Conservation (phyloP, 2,797 vertebrate species). For the Mormyrops attenuatus region DNA sequence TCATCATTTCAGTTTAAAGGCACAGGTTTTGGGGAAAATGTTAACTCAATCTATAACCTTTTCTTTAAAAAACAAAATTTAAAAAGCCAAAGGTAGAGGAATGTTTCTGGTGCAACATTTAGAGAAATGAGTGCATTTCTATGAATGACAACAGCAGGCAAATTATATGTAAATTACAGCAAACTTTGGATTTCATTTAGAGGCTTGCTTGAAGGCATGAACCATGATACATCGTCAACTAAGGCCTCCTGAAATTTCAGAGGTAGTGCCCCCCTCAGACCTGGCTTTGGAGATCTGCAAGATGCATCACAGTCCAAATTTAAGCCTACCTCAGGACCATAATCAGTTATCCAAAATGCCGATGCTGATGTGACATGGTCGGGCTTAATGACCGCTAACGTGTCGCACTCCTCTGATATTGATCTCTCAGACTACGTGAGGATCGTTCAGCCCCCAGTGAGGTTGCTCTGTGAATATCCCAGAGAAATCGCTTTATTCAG, state of each 20-base stretch:
- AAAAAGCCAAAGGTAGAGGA: not conserved
- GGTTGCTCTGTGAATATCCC: conserved; percentile 30
- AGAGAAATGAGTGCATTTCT: not conserved
- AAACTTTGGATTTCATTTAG: not conserved
- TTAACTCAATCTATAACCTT: not conserved
- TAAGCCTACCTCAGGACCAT: not conserved
- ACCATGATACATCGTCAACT: not conserved
- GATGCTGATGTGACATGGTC: conserved; percentile 36
- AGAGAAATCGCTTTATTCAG: not conserved
- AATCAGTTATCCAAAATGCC: conserved; percentile 18
- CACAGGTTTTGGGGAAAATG: not conserved
- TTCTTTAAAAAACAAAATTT: not conserved
- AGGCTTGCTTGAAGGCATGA: not conserved
- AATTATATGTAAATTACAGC: conserved; percentile 2
- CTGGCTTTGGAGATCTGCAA: not conserved
- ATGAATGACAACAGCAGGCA: not conserved
- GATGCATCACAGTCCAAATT: not conserved
- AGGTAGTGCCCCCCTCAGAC: not conserved
- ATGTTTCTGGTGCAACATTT: not conserved
- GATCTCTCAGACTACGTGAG: conserved; percentile 39
- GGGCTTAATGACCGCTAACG: conserved; percentile 29
- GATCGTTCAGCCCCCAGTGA: conserved; percentile 33
- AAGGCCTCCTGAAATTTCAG: not conserved
- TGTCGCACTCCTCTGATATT: conserved; percentile 41
- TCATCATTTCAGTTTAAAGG: not conserved